Conservation (phyloP, 2,888 invertebrate genomes). For the Dryadula phaetusa region DNA sequence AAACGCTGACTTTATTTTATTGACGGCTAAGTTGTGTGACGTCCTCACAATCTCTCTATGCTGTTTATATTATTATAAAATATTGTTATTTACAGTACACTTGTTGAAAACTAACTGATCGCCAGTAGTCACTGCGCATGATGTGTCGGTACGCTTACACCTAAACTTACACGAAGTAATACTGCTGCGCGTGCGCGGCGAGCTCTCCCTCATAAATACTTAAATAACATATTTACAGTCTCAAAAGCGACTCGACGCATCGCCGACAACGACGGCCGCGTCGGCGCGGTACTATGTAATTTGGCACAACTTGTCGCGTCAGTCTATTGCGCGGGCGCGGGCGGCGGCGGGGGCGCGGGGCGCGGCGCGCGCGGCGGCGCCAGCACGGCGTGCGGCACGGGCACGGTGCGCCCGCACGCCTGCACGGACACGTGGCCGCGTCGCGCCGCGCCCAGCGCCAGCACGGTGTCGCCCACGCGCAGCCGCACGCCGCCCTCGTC, state of each 20-base stretch:
- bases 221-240: constrained; percentile 63
- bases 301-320: background rate
- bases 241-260: background rate
- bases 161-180: constrained; percentile 30
- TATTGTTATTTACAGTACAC: constrained; percentile 10
- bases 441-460: constrained; percentile 94
- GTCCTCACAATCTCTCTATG: background rate
- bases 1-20: background rate
- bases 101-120: background rate
- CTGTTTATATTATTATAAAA: background rate
- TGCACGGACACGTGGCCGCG: constrained; percentile 95
- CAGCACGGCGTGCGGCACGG: constrained; percentile 76
- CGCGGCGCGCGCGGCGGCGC: constrained; percentile 68
- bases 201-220: constrained; percentile 57
- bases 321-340: constrained; percentile 44
- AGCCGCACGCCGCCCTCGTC: constrained; percentile 73
- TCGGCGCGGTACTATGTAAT: background rate
- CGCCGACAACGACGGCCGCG: background rate
- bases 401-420: constrained; percentile 64
- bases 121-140: background rate
- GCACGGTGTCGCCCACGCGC: constrained; percentile 93
- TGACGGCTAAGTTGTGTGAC: background rate
- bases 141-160: background rate
- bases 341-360: constrained; percentile 61
- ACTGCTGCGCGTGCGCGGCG: constrained; percentile 29